Evolutionary conservation across 2,113 vertebrate species (phyloP), one percentile per base, ranked within the genome.

Genomic region (Cricetomys ansorgei): DNA sequence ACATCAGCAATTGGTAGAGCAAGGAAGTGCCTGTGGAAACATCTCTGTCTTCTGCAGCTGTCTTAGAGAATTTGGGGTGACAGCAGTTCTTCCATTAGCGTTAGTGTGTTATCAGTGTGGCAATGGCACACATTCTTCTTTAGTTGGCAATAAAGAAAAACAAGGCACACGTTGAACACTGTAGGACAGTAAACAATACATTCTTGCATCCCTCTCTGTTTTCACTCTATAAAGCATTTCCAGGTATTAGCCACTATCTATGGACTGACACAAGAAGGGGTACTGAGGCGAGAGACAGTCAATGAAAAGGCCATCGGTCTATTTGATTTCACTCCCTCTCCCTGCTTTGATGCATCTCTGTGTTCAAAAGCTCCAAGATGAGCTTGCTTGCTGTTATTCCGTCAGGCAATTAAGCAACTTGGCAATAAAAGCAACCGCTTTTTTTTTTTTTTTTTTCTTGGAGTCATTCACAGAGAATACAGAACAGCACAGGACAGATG

Each of bases 301-400:
- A 69, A 31, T 67, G 89, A 96, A 96, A 83, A 95, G 94, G 89
- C 95, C 83, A 96, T 97, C 93, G 1, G 87, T 97, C 87, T 97
- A 65, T 94, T 97, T 97, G 96, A 96, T 97, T 97, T 93, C 94
- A 43, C 81, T 96, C 34, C 64, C 91, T 97, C 92, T 92, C 92
- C 89, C 89, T 62, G 67, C 83, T 97, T 96, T 94, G 91, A 97
- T 69, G 69, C 5, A 45, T 94, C 96, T 97, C 84, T 16, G 34
- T 65, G n/a, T 29, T 55, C 45, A 37, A 89, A 95, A 96, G 69
- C 88, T 89, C 88, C 23, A 75, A 94, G 83, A 95, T 79, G 5
- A 40, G 94, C 77, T 75, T 0, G 0, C 92, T 93, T 91, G 96
- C 83, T 72, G 55, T 92, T 95, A 95, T 89, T 80, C 96, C 0